These are phyloP conservation scores for Saguinus imperator DNA, from an alignment of 2,113 vertebrate species.

Conservation along the genomic window DNA sequence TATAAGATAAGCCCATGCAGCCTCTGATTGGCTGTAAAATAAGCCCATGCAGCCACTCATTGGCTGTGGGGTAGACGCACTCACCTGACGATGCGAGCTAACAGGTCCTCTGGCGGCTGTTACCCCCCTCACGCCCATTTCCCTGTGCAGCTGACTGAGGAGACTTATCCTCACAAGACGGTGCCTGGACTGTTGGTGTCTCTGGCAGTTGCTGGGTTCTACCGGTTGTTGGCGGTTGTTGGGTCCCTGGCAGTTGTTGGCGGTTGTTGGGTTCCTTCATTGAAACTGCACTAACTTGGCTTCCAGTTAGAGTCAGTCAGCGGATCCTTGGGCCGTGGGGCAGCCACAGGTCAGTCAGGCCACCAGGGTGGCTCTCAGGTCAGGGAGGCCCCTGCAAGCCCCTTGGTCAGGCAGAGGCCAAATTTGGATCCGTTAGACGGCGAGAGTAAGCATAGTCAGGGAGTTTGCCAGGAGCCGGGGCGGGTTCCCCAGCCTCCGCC, in stretches of 20 bases:
- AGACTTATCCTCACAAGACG: rapidly evolving
- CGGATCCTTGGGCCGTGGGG: background rate
- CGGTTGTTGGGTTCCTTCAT: background rate
- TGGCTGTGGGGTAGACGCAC: background rate
- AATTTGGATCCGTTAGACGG: background rate
- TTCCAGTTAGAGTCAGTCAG: background rate
- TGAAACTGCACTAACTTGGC: background rate
- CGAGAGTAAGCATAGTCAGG: background rate
- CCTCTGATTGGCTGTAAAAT: background rate
- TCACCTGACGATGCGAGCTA: rapidly evolving
- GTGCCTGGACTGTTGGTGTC: rapidly evolving
- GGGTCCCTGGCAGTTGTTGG: too few species aligned
- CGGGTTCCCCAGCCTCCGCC: background rate
- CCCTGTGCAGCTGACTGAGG: rapidly evolving
- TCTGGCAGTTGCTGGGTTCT: background rate
- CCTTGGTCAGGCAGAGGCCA: background rate
- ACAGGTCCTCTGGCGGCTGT: rapidly evolving
- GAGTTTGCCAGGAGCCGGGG: background rate
- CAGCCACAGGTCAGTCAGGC: background rate
- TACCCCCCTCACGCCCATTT: rapidly evolving
- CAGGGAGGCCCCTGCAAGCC: background rate
- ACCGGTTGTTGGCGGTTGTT: too few species aligned
- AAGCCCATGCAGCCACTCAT: background rate
- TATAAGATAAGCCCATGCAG: rapidly evolving
- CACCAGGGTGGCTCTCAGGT: rapidly evolving